Evolutionary conservation across 2,797 vertebrate species (phyloP), one percentile per base, ranked within the genome.

Genomic region (Chromis chromis): DNA sequence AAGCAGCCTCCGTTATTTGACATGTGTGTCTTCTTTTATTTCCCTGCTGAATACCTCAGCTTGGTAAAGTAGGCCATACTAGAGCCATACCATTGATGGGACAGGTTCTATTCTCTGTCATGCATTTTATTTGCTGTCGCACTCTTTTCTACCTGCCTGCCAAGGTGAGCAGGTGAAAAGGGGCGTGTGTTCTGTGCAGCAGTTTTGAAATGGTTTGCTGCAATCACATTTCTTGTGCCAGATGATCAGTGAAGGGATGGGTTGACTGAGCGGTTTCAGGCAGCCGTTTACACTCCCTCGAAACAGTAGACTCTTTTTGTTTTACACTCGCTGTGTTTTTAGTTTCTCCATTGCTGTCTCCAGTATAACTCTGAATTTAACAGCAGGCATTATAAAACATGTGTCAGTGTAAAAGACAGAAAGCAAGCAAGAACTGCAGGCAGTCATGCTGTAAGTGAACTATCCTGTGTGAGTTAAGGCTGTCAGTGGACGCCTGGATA

Each of bases 1-100:
- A 91, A 84, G 84, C 83, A 87, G 87, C 69, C 67, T 85, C 84
- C 87, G 79, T 85, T 92, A 87, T 91, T 80, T 89, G 90, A 92
- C 89, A 90, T 88, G 90, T 89, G 89, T 85, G 88, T 87, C 88
- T 90, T 72, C 81, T 85, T 88, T 89, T 79, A 89, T 93, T 91
- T 90, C 92, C 91, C 91, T 16, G 74, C 83, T 89, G 91, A 89
- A 88, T 92, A 89, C 87, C 87, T 93, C 82, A 44, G 84, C 86
- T 87, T 19, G 9, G 72, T 88, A 75, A 94, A 93, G 82, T 91
- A 92, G 93, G 93, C 88, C 92, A 91, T 72, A 68, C 75, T 36
- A 63, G 69, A 85, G 78, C 79, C 74, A 79, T 50, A 67, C 64
- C 39, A 54, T 86, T 22, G 75, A 70, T 76, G 69, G 77, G 85